Conservation (phyloP, 2,888 invertebrate genomes). For the Limulus polyphemus region DNA sequence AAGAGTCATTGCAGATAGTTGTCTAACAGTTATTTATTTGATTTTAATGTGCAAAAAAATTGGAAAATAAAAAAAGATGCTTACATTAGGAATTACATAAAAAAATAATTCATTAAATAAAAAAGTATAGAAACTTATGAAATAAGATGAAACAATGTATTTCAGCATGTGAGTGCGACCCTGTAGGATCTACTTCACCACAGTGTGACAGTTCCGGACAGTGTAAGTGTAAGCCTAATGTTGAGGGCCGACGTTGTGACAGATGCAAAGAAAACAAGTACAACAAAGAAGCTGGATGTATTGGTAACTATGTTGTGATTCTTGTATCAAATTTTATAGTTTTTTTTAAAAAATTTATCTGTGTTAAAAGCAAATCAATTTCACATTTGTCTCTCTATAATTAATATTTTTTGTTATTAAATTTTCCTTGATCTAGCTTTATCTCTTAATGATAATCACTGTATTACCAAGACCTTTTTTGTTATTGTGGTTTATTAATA, state of each 20-base stretch:
- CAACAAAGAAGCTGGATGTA: slow-evolving; percentile 65
- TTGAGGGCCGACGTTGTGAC: slow-evolving; percentile 87
- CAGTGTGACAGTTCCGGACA: slow-evolving; percentile 78
- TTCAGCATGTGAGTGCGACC: slow-evolving; percentile 70
- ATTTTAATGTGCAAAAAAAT: neutral
- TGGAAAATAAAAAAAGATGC: slow-evolving; percentile 6
- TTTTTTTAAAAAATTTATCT: too few species aligned
- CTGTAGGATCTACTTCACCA: slow-evolving; percentile 68
- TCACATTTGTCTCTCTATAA: too few species aligned
- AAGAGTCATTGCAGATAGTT: too few species aligned
- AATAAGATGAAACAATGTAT: slow-evolving; percentile 3
- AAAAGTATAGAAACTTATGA: too few species aligned
- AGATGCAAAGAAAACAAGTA: slow-evolving; percentile 94
- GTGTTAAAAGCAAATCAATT: too few species aligned
- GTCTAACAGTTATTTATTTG: neutral
- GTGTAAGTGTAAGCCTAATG: slow-evolving; percentile 51
- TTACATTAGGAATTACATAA: too few species aligned
- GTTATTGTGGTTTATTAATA: neutral
- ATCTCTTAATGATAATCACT: neutral
- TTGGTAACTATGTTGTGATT: slow-evolving; percentile 31
- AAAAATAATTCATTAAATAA: too few species aligned
- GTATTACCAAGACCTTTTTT: neutral
- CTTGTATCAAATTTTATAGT: too few species aligned
- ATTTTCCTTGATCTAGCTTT: neutral
- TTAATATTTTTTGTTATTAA: too few species aligned